Evolutionary conservation across 2,113 vertebrate genomes (phyloP).

Genomic region (Planiliza haematocheilus): DNA sequence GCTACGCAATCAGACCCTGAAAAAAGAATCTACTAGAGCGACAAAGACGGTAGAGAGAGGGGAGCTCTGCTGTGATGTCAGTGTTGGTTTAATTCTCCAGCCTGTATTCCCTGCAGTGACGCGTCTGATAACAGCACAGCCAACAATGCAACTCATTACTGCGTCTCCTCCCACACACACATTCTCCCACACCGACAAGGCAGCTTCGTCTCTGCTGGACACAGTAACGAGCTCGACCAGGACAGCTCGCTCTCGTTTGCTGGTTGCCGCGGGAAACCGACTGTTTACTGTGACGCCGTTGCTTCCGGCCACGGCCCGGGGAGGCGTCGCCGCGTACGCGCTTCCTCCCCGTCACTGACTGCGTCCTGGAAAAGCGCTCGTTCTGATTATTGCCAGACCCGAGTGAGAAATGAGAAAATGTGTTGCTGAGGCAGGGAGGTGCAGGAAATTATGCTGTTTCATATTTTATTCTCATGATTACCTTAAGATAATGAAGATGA

Average conservation of each 20-base stretch:
- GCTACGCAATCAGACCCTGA: no score
- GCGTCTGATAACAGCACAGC: conserved; percentile 43
- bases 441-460: neutral
- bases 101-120: conserved; percentile 13
- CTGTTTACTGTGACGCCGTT: neutral
- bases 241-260: neutral
- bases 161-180: conserved; percentile 14
- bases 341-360: neutral
- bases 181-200: conserved; percentile 6
- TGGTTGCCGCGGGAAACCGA: conserved; percentile 27
- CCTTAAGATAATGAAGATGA: no score
- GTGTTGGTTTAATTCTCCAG: neutral
- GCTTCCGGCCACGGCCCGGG: no score
- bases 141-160: conserved; percentile 60
- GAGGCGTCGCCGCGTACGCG: conserved; percentile 19
- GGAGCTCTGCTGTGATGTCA: conserved; percentile 15
- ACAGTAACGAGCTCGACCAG: neutral
- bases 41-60: no score
- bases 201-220: conserved; percentile 32
- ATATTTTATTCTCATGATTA: neutral
- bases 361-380: conserved; percentile 5
- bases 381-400: neutral
- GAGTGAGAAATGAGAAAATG: neutral
- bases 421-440: neutral
- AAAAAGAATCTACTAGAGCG: no score